Percentiles rank a stretch among this genome's conserved stretches.
These are phyloP conservation scores for Chloebia gouldiae DNA, from an alignment of 2,113 vertebrate species.

Conservation along the genomic window DNA sequence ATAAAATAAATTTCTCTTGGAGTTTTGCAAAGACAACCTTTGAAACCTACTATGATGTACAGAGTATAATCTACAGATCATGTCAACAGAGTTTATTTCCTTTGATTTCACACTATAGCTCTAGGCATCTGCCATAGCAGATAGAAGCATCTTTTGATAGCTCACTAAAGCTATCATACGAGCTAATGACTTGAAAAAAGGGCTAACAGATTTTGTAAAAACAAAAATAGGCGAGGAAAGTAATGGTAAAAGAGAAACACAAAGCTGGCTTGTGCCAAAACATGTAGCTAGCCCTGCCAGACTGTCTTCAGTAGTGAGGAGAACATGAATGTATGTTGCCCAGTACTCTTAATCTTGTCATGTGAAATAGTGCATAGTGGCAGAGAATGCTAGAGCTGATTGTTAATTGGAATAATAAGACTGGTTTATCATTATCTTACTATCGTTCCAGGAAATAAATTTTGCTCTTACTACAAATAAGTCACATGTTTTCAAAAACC, in stretches of 20 bases:
- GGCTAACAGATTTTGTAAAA: conserved; percentile 7
- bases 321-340: background rate
- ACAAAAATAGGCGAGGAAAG: background rate
- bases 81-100: conserved; percentile 35
- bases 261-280: background rate
- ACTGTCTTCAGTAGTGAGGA: background rate
- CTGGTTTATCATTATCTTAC: background rate
- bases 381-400: background rate
- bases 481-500: background rate
- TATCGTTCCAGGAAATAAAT: background rate
- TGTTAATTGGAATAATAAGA: background rate
- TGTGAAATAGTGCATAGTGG: background rate
- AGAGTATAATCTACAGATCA: background rate
- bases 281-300: background rate
- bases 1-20: background rate
- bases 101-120: conserved; percentile 40
- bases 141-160: conserved; percentile 34
- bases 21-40: background rate
- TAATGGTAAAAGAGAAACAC: background rate
- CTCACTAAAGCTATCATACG: background rate
- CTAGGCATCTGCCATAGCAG: background rate
- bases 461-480: background rate
- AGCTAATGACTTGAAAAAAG: background rate
- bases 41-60: background rate
- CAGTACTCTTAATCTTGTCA: background rate